phyloP scores from a whole-genome alignment of 2,113 vertebrate genomes.

The Platysternon megacephalum region DNA sequence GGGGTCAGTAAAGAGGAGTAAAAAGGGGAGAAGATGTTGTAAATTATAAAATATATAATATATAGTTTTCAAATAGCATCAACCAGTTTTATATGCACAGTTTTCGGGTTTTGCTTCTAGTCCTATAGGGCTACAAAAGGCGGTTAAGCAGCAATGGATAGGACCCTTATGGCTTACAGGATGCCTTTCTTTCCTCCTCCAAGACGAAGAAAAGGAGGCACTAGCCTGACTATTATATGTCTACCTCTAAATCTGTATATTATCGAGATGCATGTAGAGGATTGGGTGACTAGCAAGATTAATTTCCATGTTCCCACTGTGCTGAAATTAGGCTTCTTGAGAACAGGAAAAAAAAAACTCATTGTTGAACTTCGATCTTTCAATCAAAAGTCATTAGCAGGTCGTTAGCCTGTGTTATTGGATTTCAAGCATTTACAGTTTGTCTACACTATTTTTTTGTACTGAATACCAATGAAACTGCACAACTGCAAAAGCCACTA shows the following conservation, averaged over 20 bases:
- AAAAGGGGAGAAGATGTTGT: background rate
- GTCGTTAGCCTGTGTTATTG: background rate
- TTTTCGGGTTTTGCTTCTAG: background rate
- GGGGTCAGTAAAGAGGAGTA: fast-evolving
- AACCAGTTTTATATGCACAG: fast-evolving
- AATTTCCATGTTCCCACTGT: background rate
- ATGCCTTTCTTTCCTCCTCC: background rate
- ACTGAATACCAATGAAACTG: background rate
- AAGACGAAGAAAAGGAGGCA: background rate
- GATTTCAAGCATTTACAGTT: background rate
- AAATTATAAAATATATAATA: background rate
- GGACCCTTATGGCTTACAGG: background rate
- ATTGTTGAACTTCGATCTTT: background rate
- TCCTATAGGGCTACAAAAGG: background rate
- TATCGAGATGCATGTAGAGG: background rate
- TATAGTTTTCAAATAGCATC: background rate
- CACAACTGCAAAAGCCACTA: background rate
- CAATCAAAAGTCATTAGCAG: background rate
- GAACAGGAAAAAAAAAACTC: background rate
- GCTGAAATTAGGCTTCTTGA: background rate
- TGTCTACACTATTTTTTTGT: background rate
- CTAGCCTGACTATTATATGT: background rate
- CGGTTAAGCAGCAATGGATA: background rate
- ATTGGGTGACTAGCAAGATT: background rate
- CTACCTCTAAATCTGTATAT: background rate